Evolutionary conservation across 2,888 invertebrate species (phyloP).

Genomic region (Acronicta aceris): DNA sequence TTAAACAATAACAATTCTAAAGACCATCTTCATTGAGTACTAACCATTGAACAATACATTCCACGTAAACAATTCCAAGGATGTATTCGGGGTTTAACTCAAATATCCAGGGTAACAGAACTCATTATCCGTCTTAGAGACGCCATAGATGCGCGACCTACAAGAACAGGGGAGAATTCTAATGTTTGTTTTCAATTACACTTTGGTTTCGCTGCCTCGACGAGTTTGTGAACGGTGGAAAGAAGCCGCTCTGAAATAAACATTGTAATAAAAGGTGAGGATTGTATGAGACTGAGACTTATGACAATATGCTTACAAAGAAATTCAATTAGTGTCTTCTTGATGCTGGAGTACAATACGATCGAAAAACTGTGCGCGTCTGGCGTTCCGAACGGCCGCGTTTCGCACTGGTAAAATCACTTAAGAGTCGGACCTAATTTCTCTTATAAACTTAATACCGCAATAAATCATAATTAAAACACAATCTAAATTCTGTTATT

Average conservation of each 20-base stretch:
- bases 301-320: constrained; percentile 5
- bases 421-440: too few relatives aligned
- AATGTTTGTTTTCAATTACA: constrained; percentile 55
- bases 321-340: constrained; percentile 36
- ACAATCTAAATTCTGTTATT: too few relatives aligned
- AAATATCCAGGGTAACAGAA: constrained; percentile 22
- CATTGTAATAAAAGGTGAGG: constrained; percentile 1
- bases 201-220: constrained; percentile 11
- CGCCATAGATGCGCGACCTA: constrained; percentile 27
- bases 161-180: constrained; percentile 15
- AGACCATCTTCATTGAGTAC: too few relatives aligned
- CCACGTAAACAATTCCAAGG: constrained; percentile 31
- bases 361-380: too few relatives aligned
- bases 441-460: too few relatives aligned
- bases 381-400: too few relatives aligned
- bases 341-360: neutral
- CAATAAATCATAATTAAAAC: too few relatives aligned
- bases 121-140: constrained; percentile 41
- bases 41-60: constrained; percentile 26
- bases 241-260: constrained; percentile 18
- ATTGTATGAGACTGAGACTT: constrained; percentile 5
- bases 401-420: too few relatives aligned
- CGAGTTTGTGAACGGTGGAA: constrained; percentile 18
- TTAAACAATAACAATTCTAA: neutral
- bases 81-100: constrained; percentile 24